phyloP scores from a whole-genome alignment of 2,113 vertebrate genomes.

The Buteo buteo region DNA sequence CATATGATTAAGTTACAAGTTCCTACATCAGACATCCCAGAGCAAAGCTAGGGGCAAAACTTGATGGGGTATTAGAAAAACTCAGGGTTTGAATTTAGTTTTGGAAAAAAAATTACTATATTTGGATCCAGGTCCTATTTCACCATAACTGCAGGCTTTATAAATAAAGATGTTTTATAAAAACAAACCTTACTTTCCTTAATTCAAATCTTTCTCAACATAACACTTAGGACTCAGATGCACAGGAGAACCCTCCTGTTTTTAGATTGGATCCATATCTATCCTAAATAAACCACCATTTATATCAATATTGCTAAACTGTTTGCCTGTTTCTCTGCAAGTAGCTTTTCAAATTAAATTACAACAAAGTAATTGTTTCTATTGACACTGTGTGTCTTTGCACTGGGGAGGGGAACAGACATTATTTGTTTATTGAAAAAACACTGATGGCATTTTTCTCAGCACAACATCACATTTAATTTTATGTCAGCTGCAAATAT shows the following conservation, averaged over 20 bases:
- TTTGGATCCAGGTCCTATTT: not conserved
- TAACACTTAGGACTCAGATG: not conserved
- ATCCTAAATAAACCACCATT: not conserved
- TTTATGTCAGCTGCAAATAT: not conserved
- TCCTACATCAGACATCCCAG: not conserved
- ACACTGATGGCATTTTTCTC: not conserved
- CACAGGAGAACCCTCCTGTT: not conserved
- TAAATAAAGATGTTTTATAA: not conserved
- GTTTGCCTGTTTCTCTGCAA: not conserved
- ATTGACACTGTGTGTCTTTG: not conserved
- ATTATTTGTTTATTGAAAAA: not conserved
- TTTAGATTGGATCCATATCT: not conserved
- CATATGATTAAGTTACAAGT: not conserved
- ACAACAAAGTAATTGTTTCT: conserved; percentile 10
- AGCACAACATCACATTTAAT: not conserved
- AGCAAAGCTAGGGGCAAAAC: not conserved
- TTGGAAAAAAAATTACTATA: not conserved
- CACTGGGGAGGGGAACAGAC: not conserved
- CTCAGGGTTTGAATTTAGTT: not conserved
- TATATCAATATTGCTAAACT: conserved; percentile 7
- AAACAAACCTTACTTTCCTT: not conserved
- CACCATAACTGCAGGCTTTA: not conserved
- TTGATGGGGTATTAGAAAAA: not conserved
- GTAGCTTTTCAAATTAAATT: conserved; percentile 21
- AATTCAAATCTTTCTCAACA: not conserved